phyloP scores from a whole-genome alignment of 2,888 invertebrate genomes.

The Dyspetes luteomarginatus region DNA sequence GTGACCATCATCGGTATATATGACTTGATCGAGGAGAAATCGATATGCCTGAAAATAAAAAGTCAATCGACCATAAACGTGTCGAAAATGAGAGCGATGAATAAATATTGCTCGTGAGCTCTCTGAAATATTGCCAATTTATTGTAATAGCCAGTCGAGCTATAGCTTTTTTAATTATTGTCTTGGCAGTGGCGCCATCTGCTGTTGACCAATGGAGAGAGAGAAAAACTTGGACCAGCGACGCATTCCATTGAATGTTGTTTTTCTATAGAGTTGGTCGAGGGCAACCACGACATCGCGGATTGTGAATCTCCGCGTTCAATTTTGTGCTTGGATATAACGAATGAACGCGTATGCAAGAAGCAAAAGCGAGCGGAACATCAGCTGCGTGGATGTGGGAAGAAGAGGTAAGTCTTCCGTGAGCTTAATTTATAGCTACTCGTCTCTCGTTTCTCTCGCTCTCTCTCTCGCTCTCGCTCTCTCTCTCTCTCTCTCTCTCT shows the following conservation, averaged over 20 bases:
- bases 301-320: conserved; percentile 27
- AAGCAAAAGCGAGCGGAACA: conserved; percentile 60
- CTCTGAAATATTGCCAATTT: conserved; percentile 69
- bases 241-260: conserved; percentile 64
- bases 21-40: conserved; percentile 32
- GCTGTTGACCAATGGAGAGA: conserved; percentile 37
- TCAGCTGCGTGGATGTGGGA: conserved; percentile 53
- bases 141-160: conserved; percentile 58
- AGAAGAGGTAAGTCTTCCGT: conserved; percentile 46
- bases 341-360: conserved; percentile 70
- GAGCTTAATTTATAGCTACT: conserved; percentile 65
- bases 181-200: conserved; percentile 58
- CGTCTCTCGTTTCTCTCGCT: conserved; percentile 42
- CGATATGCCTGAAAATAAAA: conserved; percentile 15
- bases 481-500: conserved; percentile 61
- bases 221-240: conserved; percentile 48
- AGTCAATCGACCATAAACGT: conserved; percentile 16
- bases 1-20: neutral
- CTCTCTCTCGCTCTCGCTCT: conserved; percentile 64
- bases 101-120: conserved; percentile 21
- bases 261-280: conserved; percentile 63
- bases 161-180: conserved; percentile 42
- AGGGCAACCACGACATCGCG: conserved; percentile 5
- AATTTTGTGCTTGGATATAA: conserved; percentile 47
- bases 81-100: conserved; percentile 13